Base-by-base conservation (phyloP, 2,113 vertebrate genomes). In the Megaleporinus macrocephalus region DNA sequence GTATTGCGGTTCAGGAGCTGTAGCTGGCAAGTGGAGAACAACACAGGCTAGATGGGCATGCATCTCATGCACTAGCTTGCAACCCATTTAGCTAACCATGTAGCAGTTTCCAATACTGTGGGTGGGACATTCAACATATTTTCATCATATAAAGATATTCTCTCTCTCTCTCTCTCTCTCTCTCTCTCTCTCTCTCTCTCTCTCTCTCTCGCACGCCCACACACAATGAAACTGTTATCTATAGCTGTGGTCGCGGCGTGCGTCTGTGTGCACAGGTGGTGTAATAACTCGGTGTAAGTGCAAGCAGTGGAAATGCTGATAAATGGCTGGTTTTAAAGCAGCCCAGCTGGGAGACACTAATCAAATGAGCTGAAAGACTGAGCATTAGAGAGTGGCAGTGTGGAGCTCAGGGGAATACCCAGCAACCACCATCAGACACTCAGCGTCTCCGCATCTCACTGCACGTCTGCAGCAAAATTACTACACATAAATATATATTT, bases 361-460 rank as follows among this genome's bases (percentile, higher is more conserved):
- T 76, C 65, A 82, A 68, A 82, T 61, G 80, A 82, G 47, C 65
- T 30, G 73, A 71, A 49, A 20, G 65, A 82, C 53, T 70, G 65
- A 33, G 22, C 76, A 70, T 61, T 62, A 62, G 41, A 49, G 53
- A 57, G 20, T 22, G 20, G 16, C 53, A 22, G 18, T 22, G 53
- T 55, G 53, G 20, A 22, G 53, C 73, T 29, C 49, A 30, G 26
- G 1, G 63, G 53, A 71, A 51, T 70, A 82, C 53, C 7, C 7
- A 16, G 14, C 49, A 51, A 82, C 69, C 73, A 82, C 63, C 26
- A 30, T 76, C 24, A 65, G 57, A 74, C 33, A 65, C 24, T 13
- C 24, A 2, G 13, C 49, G 16, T 51, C 49, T 11, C 15, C 1
- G 49, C 49, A 51, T 18, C 49, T 9, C 49, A 51, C 9, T 30